phyloP scores from a whole-genome alignment of 2,113 vertebrate species.

The Phrynosoma blainvillii region DNA sequence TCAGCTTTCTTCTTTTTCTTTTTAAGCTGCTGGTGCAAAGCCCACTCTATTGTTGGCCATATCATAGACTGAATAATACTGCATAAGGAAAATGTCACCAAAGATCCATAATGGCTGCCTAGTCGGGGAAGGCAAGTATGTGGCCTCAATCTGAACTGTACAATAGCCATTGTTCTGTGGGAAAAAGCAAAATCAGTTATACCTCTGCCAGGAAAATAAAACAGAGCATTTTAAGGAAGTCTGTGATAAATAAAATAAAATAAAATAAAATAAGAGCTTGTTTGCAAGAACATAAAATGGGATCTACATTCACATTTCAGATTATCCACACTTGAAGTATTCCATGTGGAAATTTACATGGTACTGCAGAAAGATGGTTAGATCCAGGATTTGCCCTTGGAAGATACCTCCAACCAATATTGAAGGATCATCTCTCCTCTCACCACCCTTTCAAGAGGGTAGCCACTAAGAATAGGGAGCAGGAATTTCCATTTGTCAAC shows the following conservation, averaged over 20 bases:
- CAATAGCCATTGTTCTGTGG: slow-evolving; percentile 66
- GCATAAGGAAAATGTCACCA: slow-evolving; percentile 61
- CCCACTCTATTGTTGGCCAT: slow-evolving; percentile 65
- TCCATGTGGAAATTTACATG: too few species aligned
- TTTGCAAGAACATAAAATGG: neutral
- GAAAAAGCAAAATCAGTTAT: neutral
- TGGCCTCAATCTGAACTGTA: slow-evolving; percentile 62
- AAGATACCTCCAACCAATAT: too few species aligned
- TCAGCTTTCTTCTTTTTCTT: accelerated
- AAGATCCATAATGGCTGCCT: slow-evolving; percentile 69
- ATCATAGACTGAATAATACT: slow-evolving; percentile 73
- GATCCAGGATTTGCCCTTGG: too few species aligned
- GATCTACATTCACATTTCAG: too few species aligned
- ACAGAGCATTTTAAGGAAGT: neutral
- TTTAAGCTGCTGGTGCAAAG: slow-evolving; percentile 57
- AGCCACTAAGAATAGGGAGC: too few species aligned
- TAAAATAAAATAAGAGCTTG: neutral
- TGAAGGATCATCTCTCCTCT: too few species aligned
- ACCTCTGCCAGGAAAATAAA: neutral
- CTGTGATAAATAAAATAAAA: neutral
- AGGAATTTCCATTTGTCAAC: too few species aligned
- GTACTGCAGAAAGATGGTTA: too few species aligned
- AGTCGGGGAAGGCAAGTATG: slow-evolving; percentile 64
- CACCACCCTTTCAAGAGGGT: too few species aligned
- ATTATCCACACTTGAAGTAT: too few species aligned